Conservation (phyloP, 30 jellyfish, hydroid and myxozoan species). For the Nemopilema nomurai region DNA sequence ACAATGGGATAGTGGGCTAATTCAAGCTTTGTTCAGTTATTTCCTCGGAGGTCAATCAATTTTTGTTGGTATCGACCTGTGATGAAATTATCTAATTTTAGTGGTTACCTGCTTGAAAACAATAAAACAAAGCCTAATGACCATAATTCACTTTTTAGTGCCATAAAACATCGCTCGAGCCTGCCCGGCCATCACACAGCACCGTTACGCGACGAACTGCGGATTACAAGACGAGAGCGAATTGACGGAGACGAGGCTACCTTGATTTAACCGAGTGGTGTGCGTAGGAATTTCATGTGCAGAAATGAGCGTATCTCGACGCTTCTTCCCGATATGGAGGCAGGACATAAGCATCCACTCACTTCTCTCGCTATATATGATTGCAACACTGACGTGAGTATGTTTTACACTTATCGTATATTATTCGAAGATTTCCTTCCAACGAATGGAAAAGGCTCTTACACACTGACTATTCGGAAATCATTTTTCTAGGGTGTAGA, state of each 20-base stretch:
- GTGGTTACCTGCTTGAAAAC: slow-evolving; percentile 46
- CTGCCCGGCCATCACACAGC: slow-evolving; percentile 4
- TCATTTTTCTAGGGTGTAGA: no score
- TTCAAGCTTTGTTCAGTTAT: slow-evolving; percentile 10
- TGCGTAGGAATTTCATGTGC: background rate
- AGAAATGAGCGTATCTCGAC: background rate
- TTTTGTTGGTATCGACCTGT: slow-evolving; percentile 1
- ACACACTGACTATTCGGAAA: no score
- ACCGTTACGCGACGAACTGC: background rate
- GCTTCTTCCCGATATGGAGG: background rate
- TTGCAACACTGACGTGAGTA: background rate
- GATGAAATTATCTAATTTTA: slow-evolving; percentile 29
- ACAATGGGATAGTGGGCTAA: slow-evolving; percentile 32
- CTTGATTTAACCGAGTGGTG: no score
- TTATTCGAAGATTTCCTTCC: no score
- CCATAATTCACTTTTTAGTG: slow-evolving; percentile 5
- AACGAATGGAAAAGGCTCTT: no score
- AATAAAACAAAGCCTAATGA: slow-evolving; percentile 17
- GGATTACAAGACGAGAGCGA: background rate
- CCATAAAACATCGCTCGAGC: slow-evolving; percentile 50
- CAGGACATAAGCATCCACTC: background rate
- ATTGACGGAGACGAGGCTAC: background rate
- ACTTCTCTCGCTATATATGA: background rate
- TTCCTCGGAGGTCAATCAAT: slow-evolving; percentile 35
- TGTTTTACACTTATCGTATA: background rate